Percentiles rank a stretch among this genome's conserved stretches.
Evolutionary conservation across 2,113 vertebrate genomes (phyloP).

Genomic region (Cryptomyrus ogoouensis): DNA sequence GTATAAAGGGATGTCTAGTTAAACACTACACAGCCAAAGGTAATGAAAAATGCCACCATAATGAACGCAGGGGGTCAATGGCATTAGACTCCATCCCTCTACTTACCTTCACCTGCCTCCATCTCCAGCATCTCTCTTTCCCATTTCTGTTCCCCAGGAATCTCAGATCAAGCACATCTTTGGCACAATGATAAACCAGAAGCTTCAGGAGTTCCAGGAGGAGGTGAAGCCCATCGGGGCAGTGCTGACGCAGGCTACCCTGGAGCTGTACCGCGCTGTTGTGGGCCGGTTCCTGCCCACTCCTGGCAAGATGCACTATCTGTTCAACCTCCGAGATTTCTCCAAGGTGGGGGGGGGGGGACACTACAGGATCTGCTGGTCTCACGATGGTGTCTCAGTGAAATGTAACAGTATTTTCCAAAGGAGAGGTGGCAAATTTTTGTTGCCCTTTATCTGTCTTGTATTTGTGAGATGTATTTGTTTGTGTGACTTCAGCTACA

Average conservation of each 20-base stretch:
- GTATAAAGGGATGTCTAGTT: neutral
- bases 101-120: conserved; percentile 21
- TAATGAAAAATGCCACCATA: neutral
- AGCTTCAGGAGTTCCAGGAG: conserved; percentile 75
- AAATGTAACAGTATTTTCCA: neutral
- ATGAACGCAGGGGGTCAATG: neutral
- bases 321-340: conserved; percentile 86
- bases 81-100: neutral
- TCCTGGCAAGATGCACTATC: conserved; percentile 81
- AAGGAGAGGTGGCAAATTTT: neutral
- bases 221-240: conserved; percentile 72
- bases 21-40: neutral
- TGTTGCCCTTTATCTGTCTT: neutral
- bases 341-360: conserved; percentile 65
- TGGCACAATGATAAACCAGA: conserved; percentile 81
- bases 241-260: conserved; percentile 67
- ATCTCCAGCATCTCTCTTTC: conserved; percentile 31
- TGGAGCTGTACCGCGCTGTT: conserved; percentile 71
- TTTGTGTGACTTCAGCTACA: neutral
- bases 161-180: conserved; percentile 75
- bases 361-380: neutral
- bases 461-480: neutral
- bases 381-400: neutral
- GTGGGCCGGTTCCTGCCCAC: conserved; percentile 73
- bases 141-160: conserved; percentile 53